Base-by-base conservation (phyloP, 1,140 invertebrate species). In the Papilio dardanus region DNA sequence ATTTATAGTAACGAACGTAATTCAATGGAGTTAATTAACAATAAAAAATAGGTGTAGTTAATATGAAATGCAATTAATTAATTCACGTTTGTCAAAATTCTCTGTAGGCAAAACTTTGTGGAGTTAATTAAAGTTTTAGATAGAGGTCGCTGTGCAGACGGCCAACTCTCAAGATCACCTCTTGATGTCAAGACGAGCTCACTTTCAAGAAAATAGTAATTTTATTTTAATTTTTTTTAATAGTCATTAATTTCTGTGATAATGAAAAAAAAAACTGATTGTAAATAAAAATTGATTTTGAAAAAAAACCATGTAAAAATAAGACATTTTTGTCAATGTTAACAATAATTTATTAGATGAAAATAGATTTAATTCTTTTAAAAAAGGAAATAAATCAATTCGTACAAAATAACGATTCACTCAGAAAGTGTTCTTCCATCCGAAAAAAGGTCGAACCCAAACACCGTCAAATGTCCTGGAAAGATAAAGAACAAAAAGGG, bases 401-500 rank as follows among this genome's bases (percentile, higher is more conserved):
- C 35, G 33, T 14, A 68, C n/a, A 40, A 40, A 40, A 35, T 37
- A 37, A 24, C 66, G 66, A 67, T 31, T n/a, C 65, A 67, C 6
- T 31, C 31, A 67, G 65, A 68, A 68, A 68, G 66, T 37, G 33
- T 68, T 35, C 66, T 40, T 35, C 66, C 66, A 68, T 68, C 66
- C 66, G 66, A 68, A 40, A 68, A 66, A 68, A 68, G 66, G 66
- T 68, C 66, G 33, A 24, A 68, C 66, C 66, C 66, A 40, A 40
- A 66, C 62, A 33, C 66, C 33, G 66, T 68, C 66, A 68, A 68
- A 68, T 68, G 66, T 68, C 33, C 66, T 37, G 66, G 66, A 68
- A 68, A 68, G 66, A 68, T 68, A 68, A 68, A 68, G 66, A 40
- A 68, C 66, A 68, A 68, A 68, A 66, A 68, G 33, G 66, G 66